Conservation (phyloP, 2,888 invertebrate species). For the Heteromyza rotundicornis region DNA sequence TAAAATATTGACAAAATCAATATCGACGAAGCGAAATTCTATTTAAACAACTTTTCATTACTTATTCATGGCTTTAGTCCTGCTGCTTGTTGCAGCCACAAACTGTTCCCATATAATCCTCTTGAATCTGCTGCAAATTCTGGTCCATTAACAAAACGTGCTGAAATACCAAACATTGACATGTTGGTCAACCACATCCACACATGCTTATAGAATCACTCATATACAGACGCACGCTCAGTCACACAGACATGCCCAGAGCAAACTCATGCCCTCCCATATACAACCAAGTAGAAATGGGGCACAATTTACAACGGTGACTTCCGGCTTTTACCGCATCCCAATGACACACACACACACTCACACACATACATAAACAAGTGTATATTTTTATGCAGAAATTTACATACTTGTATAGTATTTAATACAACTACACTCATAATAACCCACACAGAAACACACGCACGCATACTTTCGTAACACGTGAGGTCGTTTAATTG, state of each 20-base stretch:
- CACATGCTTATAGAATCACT: neutral
- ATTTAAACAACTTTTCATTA: no score
- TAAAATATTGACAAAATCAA: no score
- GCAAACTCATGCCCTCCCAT: neutral
- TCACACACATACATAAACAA: no score
- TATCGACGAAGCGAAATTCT: no score
- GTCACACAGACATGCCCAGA: neutral
- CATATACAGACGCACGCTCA: neutral
- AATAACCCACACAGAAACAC: neutral
- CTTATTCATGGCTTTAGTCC: no score
- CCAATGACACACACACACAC: neutral
- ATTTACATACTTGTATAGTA: no score
- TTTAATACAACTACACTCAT: no score
- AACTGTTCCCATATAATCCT: constrained; percentile 10
- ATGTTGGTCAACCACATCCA: constrained; percentile 22
- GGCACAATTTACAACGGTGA: neutral
- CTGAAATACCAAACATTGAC: constrained; percentile 41
- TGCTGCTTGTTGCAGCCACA: no score
- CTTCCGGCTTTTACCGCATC: neutral
- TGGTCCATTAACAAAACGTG: constrained; percentile 45
- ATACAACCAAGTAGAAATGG: neutral
- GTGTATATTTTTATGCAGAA: no score
- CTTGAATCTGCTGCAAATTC: constrained; percentile 36
- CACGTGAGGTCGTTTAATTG: constrained; percentile 6
- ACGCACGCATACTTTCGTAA: neutral